A percentile compares a stretch with the other conserved stretches of the same genome.
Conservation (phyloP, 2,113 vertebrate genomes). For the Gymnocephalus cernua region DNA sequence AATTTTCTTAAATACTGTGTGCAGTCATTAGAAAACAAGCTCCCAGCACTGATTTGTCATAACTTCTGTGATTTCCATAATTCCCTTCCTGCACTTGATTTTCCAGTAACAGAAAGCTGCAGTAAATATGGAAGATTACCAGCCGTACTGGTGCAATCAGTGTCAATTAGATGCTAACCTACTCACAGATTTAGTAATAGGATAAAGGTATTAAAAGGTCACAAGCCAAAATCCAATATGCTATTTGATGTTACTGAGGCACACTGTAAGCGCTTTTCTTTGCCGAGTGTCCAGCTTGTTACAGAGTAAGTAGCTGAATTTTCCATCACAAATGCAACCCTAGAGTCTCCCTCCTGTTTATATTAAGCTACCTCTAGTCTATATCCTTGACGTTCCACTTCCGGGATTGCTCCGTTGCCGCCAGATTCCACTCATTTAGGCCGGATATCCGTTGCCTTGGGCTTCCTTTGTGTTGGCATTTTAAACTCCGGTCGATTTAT, state of each 20-base stretch:
- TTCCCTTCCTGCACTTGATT: neutral
- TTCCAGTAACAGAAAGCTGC: slow-evolving; percentile 10
- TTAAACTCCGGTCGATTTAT: too few relatives aligned
- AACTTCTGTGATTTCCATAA: neutral
- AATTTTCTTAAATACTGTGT: neutral
- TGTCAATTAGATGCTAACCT: neutral
- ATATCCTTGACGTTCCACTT: too few relatives aligned
- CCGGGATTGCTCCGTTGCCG: too few relatives aligned
- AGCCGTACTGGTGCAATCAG: neutral
- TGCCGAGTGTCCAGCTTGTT: slow-evolving; percentile 35
- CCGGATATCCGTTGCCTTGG: too few relatives aligned
- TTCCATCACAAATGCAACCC: slow-evolving; percentile 76
- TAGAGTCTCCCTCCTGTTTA: slow-evolving; percentile 71
- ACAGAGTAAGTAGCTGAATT: slow-evolving; percentile 59
- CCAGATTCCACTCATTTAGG: too few relatives aligned
- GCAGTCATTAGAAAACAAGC: slow-evolving; percentile 19
- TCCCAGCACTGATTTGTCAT: neutral
- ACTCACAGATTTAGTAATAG: neutral
- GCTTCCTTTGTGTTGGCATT: too few relatives aligned
- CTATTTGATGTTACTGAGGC: slow-evolving; percentile 15
- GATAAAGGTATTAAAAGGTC: slow-evolving; percentile 28
- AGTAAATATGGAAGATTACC: slow-evolving; percentile 9
- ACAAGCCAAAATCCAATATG: slow-evolving; percentile 4
- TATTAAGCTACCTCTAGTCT: slow-evolving; percentile 19
- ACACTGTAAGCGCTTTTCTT: slow-evolving; percentile 21